phyloP scores from a whole-genome alignment of 1,140 invertebrate species.

The Formica selysi region DNA sequence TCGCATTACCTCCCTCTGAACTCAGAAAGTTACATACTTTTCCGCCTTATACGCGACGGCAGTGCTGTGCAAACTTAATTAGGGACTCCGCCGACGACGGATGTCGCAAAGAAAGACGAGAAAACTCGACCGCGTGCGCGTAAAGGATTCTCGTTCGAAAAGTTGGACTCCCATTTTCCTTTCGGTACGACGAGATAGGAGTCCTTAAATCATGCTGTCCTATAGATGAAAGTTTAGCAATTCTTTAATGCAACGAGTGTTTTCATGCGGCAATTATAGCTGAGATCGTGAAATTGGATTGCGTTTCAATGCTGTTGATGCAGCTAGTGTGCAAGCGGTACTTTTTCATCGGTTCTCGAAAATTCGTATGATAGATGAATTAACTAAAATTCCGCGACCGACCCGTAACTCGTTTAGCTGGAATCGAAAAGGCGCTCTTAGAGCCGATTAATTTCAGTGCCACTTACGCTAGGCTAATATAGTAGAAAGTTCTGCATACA shows the following conservation, averaged over 20 bases:
- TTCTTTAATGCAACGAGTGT: constrained; percentile 10
- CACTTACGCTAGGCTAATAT: constrained; percentile 13
- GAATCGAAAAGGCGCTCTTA: constrained; percentile 12
- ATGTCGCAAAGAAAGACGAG: constrained; percentile 44
- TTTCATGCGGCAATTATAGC: not conserved
- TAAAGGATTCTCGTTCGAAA: constrained; percentile 2
- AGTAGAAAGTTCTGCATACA: constrained; percentile 21
- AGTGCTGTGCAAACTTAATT: constrained; percentile 74
- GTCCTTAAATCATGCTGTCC: constrained; percentile 17
- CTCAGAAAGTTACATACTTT: constrained; percentile 73
- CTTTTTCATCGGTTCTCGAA: constrained; percentile 41
- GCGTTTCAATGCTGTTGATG: constrained; percentile 35
- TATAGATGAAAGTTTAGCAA: not conserved
- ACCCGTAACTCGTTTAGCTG: constrained; percentile 42
- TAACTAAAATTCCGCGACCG: constrained; percentile 45
- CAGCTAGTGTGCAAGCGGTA: not conserved
- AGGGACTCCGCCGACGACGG: constrained; percentile 53
- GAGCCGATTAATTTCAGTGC: constrained; percentile 41
- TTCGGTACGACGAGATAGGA: not conserved
- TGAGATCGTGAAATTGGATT: constrained; percentile 1
- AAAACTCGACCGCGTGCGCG: constrained; percentile 15
- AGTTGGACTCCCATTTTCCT: constrained; percentile 17
- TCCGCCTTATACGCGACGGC: constrained; percentile 61
- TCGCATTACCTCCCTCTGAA: constrained; percentile 71
- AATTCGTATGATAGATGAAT: constrained; percentile 42